phyloP scores from a whole-genome alignment of 1,140 invertebrate genomes.

The Trichomalopsis sarcophagae region DNA sequence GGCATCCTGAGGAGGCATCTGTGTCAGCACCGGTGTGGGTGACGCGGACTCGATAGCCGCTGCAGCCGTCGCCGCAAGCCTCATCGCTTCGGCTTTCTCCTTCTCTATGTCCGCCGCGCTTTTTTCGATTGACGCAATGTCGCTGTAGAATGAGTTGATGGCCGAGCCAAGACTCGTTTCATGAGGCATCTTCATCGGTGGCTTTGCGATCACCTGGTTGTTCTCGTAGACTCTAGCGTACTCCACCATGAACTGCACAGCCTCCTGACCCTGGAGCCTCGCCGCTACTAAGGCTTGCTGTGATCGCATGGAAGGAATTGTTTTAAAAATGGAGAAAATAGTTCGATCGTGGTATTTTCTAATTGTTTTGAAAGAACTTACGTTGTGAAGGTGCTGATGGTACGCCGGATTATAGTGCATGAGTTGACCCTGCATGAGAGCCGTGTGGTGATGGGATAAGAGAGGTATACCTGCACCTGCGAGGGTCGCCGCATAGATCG shows the following conservation, averaged over 20 bases:
- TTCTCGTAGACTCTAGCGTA: conserved; percentile 70
- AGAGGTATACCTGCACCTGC: conserved; percentile 64
- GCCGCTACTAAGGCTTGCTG: conserved; percentile 68
- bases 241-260: conserved; percentile 70
- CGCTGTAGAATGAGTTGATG: conserved; percentile 79
- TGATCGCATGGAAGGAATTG: not conserved
- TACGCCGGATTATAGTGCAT: conserved; percentile 70
- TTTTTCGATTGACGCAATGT: conserved; percentile 77
- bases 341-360: not conserved
- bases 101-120: conserved; percentile 56
- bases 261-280: conserved; percentile 66
- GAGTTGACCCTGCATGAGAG: conserved; percentile 69
- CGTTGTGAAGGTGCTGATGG: conserved; percentile 70
- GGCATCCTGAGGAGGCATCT: conserved; percentile 50
- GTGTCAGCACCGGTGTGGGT: conserved; percentile 41
- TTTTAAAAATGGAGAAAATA: not conserved
- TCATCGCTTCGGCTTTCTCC: conserved; percentile 51
- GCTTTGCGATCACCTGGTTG: conserved; percentile 70
- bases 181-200: conserved; percentile 67
- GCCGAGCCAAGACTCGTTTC: conserved; percentile 71
- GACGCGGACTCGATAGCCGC: not conserved
- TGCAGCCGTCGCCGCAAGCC: conserved; percentile 51
- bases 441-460: conserved; percentile 66
- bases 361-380: conserved; percentile 52
- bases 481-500: conserved; percentile 68